phyloP scores from a whole-genome alignment of 2,888 invertebrate species.

The Monochamus alternatus region DNA sequence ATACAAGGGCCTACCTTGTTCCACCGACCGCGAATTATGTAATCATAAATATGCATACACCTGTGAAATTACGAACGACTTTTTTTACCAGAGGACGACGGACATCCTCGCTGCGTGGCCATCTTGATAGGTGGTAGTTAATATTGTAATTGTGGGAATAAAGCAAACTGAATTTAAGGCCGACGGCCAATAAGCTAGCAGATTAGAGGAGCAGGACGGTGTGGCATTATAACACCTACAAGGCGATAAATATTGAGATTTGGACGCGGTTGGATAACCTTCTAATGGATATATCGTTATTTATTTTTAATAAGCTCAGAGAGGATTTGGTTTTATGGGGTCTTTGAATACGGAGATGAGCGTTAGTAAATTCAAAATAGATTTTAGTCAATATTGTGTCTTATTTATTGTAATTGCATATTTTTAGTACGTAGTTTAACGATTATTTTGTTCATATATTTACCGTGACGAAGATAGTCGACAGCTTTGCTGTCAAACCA shows the following conservation, averaged over 20 bases:
- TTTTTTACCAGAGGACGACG: slow-evolving; percentile 22
- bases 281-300: slow-evolving; percentile 21
- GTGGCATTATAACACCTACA: slow-evolving; percentile 17
- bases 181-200: slow-evolving; percentile 12
- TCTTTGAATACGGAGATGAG: slow-evolving; percentile 58
- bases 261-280: slow-evolving; percentile 10
- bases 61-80: slow-evolving; percentile 49
- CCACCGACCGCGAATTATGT: slow-evolving; percentile 34
- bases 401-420: no score
- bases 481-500: not conserved
- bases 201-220: slow-evolving; percentile 17
- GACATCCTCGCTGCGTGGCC: slow-evolving; percentile 1
- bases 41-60: slow-evolving; percentile 52
- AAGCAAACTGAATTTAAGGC: slow-evolving; percentile 11
- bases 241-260: slow-evolving; percentile 29
- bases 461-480: not conserved
- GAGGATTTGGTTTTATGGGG: slow-evolving; percentile 55
- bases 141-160: slow-evolving; percentile 24
- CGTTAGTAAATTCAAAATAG: no score
- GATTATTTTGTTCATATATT: not conserved
- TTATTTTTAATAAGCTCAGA: slow-evolving; percentile 17
- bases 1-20: slow-evolving; percentile 30
- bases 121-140: slow-evolving; percentile 35
- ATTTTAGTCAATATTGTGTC: not conserved
- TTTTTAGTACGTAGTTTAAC: not conserved